Conservation (phyloP, 1,140 invertebrate genomes). For the Lucilia sericata region DNA sequence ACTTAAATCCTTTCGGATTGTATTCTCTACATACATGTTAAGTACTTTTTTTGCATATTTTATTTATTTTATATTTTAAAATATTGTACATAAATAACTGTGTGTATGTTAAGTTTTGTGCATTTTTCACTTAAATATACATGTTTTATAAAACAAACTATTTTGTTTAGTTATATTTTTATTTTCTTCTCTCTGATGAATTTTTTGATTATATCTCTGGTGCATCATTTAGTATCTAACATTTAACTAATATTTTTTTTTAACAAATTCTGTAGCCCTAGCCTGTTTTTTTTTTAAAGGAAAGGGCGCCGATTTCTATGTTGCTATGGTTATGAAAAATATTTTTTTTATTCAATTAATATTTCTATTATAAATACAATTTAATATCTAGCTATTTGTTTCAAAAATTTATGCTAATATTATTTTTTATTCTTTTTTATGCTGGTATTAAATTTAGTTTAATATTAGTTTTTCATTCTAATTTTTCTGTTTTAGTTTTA, state of each 20-base stretch:
- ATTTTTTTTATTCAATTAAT: conserved; percentile 17
- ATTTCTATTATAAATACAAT: conserved; percentile 15
- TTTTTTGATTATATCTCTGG: conserved; percentile 1
- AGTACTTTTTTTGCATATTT: no score
- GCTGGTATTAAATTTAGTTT: not conserved
- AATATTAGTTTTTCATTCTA: not conserved
- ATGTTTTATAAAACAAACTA: no score
- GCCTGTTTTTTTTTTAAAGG: no score
- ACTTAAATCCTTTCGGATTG: not conserved
- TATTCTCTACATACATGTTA: not conserved
- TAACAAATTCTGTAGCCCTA: no score
- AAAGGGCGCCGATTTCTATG: no score
- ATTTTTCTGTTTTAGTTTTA: not conserved
- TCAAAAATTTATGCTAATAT: not conserved
- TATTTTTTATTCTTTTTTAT: not conserved
- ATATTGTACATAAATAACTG: no score
- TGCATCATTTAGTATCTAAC: not conserved
- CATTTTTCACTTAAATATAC: no score
- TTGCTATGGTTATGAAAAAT: not conserved
- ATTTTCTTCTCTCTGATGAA: no score
- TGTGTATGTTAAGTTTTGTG: no score
- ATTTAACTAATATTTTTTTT: not conserved
- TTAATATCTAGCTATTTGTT: not conserved
- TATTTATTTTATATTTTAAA: no score
- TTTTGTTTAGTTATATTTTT: no score